A percentile compares a stretch with the other conserved stretches of the same genome.
These are phyloP conservation scores for Pandemis corylana DNA, from an alignment of 2,888 invertebrate species.

Conservation along the genomic window DNA sequence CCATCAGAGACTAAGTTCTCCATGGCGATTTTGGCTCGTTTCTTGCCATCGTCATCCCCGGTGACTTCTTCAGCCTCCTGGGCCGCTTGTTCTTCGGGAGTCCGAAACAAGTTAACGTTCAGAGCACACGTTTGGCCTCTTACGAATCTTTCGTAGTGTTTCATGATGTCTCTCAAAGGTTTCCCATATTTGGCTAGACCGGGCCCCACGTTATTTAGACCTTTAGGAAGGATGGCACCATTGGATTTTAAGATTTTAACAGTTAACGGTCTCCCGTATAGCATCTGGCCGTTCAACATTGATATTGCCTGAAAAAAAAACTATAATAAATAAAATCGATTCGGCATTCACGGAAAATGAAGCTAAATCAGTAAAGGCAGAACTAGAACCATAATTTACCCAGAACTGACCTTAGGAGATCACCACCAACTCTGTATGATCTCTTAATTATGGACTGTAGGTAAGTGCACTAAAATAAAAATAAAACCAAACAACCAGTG, in stretches of 20 bases:
- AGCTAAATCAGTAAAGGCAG: neutral
- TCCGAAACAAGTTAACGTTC: constrained; percentile 49
- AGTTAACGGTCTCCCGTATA: constrained; percentile 60
- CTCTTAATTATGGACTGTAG: too few species aligned
- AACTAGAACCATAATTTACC: neutral
- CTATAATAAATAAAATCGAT: neutral
- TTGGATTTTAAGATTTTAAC: constrained; percentile 56
- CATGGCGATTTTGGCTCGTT: constrained; percentile 17
- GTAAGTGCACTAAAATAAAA: too few species aligned
- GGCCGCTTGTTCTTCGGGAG: constrained; percentile 14
- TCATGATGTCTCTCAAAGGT: constrained; percentile 60
- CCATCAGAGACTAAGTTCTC: constrained; percentile 24
- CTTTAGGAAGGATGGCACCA: constrained; percentile 63
- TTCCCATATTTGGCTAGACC: constrained; percentile 65
- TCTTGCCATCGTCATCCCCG: constrained; percentile 7
- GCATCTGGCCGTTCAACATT: constrained; percentile 67
- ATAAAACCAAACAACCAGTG: too few species aligned
- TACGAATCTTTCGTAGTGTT: constrained; percentile 61
- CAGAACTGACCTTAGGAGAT: too few species aligned
- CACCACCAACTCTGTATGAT: too few species aligned
- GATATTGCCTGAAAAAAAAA: constrained; percentile 69
- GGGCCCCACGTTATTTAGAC: constrained; percentile 60
- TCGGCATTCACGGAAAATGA: neutral
- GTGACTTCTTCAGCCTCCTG: neutral
- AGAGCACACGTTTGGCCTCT: constrained; percentile 50